Percentiles rank a stretch among this genome's conserved stretches.
These are phyloP conservation scores for Schlechtendalia chinensis DNA, from an alignment of 1,140 invertebrate species.

Conservation along the genomic window DNA sequence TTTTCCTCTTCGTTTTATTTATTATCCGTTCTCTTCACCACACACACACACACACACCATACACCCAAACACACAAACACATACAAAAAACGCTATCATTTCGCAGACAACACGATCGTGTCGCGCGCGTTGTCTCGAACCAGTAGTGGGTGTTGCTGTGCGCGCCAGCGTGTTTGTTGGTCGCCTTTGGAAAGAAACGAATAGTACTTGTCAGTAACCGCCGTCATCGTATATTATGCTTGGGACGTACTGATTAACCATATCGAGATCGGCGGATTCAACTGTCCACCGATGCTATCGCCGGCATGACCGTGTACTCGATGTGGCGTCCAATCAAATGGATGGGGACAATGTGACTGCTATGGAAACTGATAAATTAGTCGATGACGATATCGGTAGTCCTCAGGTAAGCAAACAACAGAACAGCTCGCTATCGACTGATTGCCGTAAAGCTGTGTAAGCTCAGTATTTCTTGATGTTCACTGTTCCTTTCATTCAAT, in stretches of 20 bases:
- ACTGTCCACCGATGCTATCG: not conserved
- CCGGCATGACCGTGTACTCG: slow-evolving; percentile 20
- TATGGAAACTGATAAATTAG: slow-evolving; percentile 68
- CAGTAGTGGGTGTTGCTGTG: slow-evolving; percentile 10
- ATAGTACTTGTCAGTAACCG: not conserved
- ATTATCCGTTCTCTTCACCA: not conserved
- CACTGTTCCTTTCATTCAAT: too few relatives aligned
- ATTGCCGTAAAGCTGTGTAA: too few relatives aligned
- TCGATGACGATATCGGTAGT: slow-evolving; percentile 63
- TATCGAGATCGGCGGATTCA: not conserved
- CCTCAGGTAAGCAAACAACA: slow-evolving; percentile 59
- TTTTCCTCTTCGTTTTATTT: not conserved
- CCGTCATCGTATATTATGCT: not conserved
- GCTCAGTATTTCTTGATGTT: too few relatives aligned
- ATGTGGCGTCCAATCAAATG: slow-evolving; percentile 47
- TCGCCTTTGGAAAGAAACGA: not conserved
- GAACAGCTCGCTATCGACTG: too few relatives aligned
- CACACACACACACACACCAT: too few relatives aligned
- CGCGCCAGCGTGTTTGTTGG: not conserved
- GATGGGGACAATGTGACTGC: slow-evolving; percentile 60
- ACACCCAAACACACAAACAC: too few relatives aligned
- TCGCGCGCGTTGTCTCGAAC: not conserved
- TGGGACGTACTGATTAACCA: not conserved
- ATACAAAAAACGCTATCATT: not conserved
- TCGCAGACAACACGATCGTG: not conserved